Evolutionary conservation across 2,888 invertebrate genomes (phyloP).

Genomic region (Automeris io): DNA sequence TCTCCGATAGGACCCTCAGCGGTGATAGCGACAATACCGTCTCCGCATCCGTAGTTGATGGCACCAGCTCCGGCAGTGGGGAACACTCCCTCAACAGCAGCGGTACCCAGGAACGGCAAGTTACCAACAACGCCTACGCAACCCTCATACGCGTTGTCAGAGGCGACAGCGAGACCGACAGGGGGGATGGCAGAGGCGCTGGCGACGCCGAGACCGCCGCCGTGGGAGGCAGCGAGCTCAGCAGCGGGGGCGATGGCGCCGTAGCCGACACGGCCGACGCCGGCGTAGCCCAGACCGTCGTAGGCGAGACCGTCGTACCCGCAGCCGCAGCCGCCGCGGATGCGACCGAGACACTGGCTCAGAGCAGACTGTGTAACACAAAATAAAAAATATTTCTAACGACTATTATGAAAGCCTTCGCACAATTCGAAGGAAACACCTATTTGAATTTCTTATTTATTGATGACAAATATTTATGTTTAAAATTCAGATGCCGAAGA

Average conservation of each 20-base stretch:
- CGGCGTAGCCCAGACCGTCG: slow-evolving; percentile 22
- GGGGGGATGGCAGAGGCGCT: slow-evolving; percentile 17
- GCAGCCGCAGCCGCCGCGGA: slow-evolving; percentile 23
- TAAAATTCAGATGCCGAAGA: no score
- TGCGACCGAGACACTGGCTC: slow-evolving; percentile 5
- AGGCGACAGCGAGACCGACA: slow-evolving; percentile 24
- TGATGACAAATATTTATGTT: no score
- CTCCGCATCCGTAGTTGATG: slow-evolving; percentile 15
- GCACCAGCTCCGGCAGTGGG: slow-evolving; percentile 20
- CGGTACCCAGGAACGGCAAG: slow-evolving; percentile 15
- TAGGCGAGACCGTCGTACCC: slow-evolving; percentile 21
- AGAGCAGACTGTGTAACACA: background rate
- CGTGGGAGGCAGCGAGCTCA: slow-evolving; percentile 9
- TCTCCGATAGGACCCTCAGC: no score
- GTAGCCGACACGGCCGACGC: slow-evolving; percentile 19
- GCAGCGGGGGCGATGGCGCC: slow-evolving; percentile 7
- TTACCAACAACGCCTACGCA: slow-evolving; percentile 13
- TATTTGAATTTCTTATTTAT: no score
- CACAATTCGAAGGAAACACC: no score
- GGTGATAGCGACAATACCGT: no score
- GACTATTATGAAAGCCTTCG: no score
- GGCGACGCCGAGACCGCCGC: slow-evolving; percentile 11
- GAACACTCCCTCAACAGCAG: slow-evolving; percentile 10
- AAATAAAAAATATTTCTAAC: background rate
- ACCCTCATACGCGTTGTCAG: slow-evolving; percentile 30